phyloP scores from a whole-genome alignment of 2,888 invertebrate species.

The Copidosoma aretas region DNA sequence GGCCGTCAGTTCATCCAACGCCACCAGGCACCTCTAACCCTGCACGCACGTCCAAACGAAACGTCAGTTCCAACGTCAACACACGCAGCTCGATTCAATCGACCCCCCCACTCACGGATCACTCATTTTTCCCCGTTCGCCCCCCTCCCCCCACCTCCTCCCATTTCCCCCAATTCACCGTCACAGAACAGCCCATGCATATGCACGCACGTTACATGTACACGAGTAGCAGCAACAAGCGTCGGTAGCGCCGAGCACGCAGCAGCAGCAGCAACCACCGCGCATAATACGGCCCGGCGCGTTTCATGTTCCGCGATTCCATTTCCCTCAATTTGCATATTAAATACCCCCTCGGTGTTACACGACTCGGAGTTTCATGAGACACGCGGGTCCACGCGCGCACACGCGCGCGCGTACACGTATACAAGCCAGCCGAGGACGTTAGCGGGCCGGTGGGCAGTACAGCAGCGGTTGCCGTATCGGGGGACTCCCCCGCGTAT shows the following conservation, averaged over 20 bases:
- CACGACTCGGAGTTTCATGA: slow-evolving; percentile 13
- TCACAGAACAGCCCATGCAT: neutral
- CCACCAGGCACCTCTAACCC: neutral
- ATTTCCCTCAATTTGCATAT: slow-evolving; percentile 60
- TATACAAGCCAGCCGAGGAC: neutral
- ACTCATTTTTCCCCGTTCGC: slow-evolving; percentile 20
- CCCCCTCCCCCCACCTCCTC: neutral
- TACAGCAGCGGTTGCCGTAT: too few species aligned
- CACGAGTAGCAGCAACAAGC: slow-evolving; percentile 17
- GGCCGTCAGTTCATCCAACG: neutral
- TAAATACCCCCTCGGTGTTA: slow-evolving; percentile 49
- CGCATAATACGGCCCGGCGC: slow-evolving; percentile 51
- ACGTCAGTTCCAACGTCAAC: neutral
- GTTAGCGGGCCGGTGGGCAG: too few species aligned
- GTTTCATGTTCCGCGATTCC: slow-evolving; percentile 53
- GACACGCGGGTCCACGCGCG: too few species aligned
- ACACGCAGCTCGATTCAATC: neutral
- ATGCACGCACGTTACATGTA: neutral
- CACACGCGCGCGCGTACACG: too few species aligned
- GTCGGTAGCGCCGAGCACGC: neutral
- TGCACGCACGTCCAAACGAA: neutral
- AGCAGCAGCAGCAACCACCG: neutral
- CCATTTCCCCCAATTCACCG: too few species aligned
- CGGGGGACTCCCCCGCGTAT: too few species aligned
- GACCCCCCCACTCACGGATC: slow-evolving; percentile 4